Base-by-base conservation (phyloP, 2,113 vertebrate genomes). In the Tichodroma muraria region DNA sequence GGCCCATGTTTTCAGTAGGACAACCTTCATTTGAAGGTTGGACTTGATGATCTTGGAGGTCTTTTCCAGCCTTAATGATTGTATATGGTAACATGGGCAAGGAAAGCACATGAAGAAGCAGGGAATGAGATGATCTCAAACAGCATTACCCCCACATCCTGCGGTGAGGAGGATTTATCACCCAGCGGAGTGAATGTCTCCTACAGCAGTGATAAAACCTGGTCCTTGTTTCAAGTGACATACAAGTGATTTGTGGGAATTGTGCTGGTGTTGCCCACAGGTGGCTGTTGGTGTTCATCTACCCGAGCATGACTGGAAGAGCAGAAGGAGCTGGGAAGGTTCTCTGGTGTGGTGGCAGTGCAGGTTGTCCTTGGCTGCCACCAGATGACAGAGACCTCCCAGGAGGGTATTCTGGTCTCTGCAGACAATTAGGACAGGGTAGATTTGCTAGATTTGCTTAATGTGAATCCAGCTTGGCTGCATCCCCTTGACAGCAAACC, bases 231-330 rank as follows among this genome's bases (percentile, higher is more conserved):
- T 57, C 54, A 40, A 37, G 33, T 33, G 80, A 40, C 42, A 21
- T 3, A 8, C 7, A 54, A 30, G 33, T 6, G 2, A 9, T 21
- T 4, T 1, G 3, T 66, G 50, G 47, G 42, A 30, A 21, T 30
- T 66, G 52, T 54, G 65, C 37, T 42, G 75, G 11, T 38, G 66
- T 17, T 65, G 40, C 33, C 38, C 61, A 57, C 6, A 31, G n/a
- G 6, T 7, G 10, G n/a, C n/a, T n/a, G n/a, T n/a, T n/a, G n/a
- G 15, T 28, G 23, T 56, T n/a, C 8, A 1, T 42, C 33, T 22
- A 9, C 54, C 50, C 1, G 1, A 45, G 59, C 72, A 42, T 0
- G 4, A 15, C 21, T 77, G 50, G 63, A 73, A 57, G 31, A 11
- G 22, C 47, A 65, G 37, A 45, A 69, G 38, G 14, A 57, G 33